Evolutionary conservation across 2,113 vertebrate genomes (phyloP), one percentile per base, ranked within the genome.

Genomic region (Monarcha castaneiventris): DNA sequence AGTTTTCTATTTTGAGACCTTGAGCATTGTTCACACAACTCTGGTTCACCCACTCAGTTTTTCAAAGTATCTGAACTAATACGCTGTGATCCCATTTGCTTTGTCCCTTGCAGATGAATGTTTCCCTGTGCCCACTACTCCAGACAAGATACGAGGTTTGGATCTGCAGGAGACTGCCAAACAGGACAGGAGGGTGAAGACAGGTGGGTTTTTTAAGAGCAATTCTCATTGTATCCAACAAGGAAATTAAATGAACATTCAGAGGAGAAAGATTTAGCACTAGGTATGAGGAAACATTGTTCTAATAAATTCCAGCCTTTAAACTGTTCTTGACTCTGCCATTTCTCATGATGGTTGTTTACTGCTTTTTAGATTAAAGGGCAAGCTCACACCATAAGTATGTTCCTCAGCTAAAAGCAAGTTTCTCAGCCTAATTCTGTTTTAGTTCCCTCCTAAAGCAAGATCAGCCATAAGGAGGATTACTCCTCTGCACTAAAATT

Each of bases 251-350:
- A 74, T 43, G 29, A 88, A 48, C 4, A 2, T 56, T 61, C 37
- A 64, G 37, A 32, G 25, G 14, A 78, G 18, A 33, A 86, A 94
- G 63, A 61, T 41, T 74, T 81, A 84, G 44, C 51, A 4, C 8
- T 35, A 83, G 41, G 88, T 93, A 95, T 93, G 92, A 97, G 95
- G 95, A 96, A 96, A 96, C 6, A 56, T 21, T 37, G 27, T 56
- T 88, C 64, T 78, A 63, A 94, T 72, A 90, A 95, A 94, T 91
- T 89, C 84, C 71, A 75, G n/a, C 32, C 92, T 95, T 95, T 97
- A 95, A 95, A 87, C 58, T 21, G 73, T 63, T 68, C 67, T 93
- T 84, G 41, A 73, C 59, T 89, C 43, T 78, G 58, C 23, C 1
- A 2, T 93, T 97, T 80, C 80, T 97, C 41, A 48, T 89, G n/a